Percentiles rank a stretch among this genome's conserved stretches.
These are phyloP conservation scores for Brenthis hecate DNA, from an alignment of 2,888 invertebrate genomes.

Conservation along the genomic window DNA sequence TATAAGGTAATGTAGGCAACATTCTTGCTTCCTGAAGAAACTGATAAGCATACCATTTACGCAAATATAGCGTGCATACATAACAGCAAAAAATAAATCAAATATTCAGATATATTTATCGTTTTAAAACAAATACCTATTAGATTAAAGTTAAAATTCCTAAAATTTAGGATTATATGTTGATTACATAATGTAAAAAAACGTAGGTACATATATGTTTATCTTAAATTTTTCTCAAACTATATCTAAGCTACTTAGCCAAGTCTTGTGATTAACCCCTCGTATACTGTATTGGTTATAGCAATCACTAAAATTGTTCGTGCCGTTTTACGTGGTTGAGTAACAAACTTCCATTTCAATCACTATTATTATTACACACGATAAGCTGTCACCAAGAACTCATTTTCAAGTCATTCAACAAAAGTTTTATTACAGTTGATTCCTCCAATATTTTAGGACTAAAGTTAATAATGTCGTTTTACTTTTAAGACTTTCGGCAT, in stretches of 20 bases:
- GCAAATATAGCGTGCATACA: constrained; percentile 27
- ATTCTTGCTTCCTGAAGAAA: neutral
- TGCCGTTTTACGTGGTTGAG: neutral
- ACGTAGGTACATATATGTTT: too few relatives aligned
- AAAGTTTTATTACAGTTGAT: neutral
- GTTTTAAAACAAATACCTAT: too few relatives aligned
- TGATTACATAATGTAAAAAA: too few relatives aligned
- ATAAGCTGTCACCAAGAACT: neutral
- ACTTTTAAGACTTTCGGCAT: too few relatives aligned
- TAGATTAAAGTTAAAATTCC: neutral
- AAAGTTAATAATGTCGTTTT: too few relatives aligned
- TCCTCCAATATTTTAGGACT: neutral
- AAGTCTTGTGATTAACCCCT: neutral
- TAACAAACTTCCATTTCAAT: neutral
- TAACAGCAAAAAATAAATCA: constrained; percentile 1
- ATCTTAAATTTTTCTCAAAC: too few relatives aligned
- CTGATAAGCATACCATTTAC: constrained; percentile 10
- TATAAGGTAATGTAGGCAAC: too few relatives aligned
- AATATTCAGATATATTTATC: neutral
- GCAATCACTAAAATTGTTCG: neutral
- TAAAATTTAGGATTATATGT: neutral
- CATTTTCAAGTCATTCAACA: neutral
- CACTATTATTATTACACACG: neutral
- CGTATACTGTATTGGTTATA: neutral
- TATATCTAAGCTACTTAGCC: too few relatives aligned